phyloP scores from a whole-genome alignment of 2,113 vertebrate genomes.

The Carassius auratus region DNA sequence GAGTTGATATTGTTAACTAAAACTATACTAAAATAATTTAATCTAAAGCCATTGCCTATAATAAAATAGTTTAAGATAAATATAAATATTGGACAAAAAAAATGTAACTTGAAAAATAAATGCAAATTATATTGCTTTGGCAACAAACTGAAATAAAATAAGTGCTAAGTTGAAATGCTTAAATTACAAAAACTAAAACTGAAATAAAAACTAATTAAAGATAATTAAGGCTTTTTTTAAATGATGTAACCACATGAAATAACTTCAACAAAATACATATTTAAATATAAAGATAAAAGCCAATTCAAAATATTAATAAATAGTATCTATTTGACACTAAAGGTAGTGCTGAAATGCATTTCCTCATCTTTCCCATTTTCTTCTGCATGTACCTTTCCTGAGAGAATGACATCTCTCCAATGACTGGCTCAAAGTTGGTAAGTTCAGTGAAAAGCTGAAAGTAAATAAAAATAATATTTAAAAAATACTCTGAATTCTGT shows the following conservation, averaged over 20 bases:
- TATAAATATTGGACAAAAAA: no score
- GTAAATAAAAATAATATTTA: background rate
- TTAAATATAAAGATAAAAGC: background rate
- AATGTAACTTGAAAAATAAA: background rate
- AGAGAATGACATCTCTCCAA: slow-evolving; percentile 69
- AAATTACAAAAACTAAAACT: background rate
- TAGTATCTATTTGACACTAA: background rate
- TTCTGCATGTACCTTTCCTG: slow-evolving; percentile 50
- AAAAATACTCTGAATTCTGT: background rate
- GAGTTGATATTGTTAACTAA: background rate
- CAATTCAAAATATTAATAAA: background rate
- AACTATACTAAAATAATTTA: background rate
- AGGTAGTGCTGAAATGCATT: background rate
- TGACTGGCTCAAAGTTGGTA: slow-evolving; percentile 82
- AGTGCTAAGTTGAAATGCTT: background rate
- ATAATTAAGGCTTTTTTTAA: no score
- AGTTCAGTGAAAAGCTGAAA: slow-evolving; percentile 84
- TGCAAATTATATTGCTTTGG: background rate
- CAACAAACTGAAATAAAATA: background rate
- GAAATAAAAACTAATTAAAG: background rate
- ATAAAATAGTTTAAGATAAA: no score
- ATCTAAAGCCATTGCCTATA: no score
- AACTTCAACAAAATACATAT: background rate
- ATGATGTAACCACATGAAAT: background rate
- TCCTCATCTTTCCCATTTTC: background rate